Evolutionary conservation across 2,888 invertebrate species (phyloP).

Genomic region (Trisateles emortualis): DNA sequence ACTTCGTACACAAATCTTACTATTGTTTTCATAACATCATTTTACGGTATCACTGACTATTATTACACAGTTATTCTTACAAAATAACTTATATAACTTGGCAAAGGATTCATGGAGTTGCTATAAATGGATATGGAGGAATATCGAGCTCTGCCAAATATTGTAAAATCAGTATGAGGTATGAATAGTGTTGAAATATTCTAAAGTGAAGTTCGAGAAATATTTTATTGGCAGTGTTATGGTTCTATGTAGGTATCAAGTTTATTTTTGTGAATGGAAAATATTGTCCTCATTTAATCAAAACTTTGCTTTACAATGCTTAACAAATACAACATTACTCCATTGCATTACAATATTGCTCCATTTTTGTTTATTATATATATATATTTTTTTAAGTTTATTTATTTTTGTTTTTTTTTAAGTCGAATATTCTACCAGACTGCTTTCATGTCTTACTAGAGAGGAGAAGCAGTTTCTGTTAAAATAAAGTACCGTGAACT

Average conservation of each 20-base stretch:
- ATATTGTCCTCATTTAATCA: too few species aligned
- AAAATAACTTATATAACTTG: conserved; percentile 76
- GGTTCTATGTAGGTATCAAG: not conserved
- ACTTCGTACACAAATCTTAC: conserved; percentile 49
- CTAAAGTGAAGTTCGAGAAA: conserved; percentile 7
- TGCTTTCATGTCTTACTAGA: too few species aligned
- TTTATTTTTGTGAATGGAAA: not conserved
- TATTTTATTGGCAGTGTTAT: conserved; percentile 4
- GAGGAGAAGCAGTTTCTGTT: too few species aligned
- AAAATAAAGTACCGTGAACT: conserved; percentile 54
- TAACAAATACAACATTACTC: too few species aligned
- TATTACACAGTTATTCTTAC: conserved; percentile 57
- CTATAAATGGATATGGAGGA: conserved; percentile 58
- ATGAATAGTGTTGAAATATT: conserved; percentile 30
- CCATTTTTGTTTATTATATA: too few species aligned
- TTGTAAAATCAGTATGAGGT: conserved; percentile 39
- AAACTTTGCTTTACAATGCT: too few species aligned
- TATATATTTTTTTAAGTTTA: too few species aligned
- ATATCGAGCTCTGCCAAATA: conserved; percentile 67
- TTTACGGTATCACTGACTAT: conserved; percentile 53
- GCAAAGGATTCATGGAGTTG: conserved; percentile 73
- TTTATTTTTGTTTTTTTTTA: too few species aligned
- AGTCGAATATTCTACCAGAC: conserved; percentile 21
- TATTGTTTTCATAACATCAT: conserved; percentile 55
- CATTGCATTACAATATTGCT: too few species aligned